These are phyloP conservation scores for Bombus ignitus DNA, from an alignment of 1,140 invertebrate genomes.

Conservation along the genomic window DNA sequence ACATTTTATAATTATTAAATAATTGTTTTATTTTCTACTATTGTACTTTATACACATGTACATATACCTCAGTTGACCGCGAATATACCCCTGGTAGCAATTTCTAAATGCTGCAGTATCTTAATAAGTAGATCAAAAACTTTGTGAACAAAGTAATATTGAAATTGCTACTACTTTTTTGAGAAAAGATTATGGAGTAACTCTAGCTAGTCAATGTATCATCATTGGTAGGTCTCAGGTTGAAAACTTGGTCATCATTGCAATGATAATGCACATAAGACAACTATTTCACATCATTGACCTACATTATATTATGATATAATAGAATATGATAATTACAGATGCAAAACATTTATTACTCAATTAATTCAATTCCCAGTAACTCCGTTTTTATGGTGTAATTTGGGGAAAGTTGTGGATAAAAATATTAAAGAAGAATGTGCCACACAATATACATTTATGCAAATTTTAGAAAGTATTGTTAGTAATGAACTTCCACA, in stretches of 20 bases:
- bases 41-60: neutral
- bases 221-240: constrained; percentile 81
- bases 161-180: constrained; percentile 37
- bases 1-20: neutral
- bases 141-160: constrained; percentile 21
- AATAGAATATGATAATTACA: constrained; percentile 61
- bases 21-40: neutral
- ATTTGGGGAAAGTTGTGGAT: constrained; percentile 72
- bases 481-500: constrained; percentile 75
- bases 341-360: constrained; percentile 76
- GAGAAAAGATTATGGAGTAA: constrained; percentile 52
- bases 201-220: constrained; percentile 79
- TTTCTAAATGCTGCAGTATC: constrained; percentile 25
- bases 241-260: constrained; percentile 80
- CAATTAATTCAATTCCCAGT: constrained; percentile 78
- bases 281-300: constrained; percentile 73
- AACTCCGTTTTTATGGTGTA: constrained; percentile 76
- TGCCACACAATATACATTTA: constrained; percentile 72
- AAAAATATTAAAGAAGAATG: constrained; percentile 70
- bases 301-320: constrained; percentile 42
- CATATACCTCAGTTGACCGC: constrained; percentile 77
- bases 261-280: constrained; percentile 56
- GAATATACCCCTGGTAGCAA: constrained; percentile 66
- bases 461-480: constrained; percentile 76
- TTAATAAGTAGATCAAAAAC: neutral